These are phyloP conservation scores for Volucella inflata DNA, from an alignment of 2,888 invertebrate genomes.

Conservation along the genomic window DNA sequence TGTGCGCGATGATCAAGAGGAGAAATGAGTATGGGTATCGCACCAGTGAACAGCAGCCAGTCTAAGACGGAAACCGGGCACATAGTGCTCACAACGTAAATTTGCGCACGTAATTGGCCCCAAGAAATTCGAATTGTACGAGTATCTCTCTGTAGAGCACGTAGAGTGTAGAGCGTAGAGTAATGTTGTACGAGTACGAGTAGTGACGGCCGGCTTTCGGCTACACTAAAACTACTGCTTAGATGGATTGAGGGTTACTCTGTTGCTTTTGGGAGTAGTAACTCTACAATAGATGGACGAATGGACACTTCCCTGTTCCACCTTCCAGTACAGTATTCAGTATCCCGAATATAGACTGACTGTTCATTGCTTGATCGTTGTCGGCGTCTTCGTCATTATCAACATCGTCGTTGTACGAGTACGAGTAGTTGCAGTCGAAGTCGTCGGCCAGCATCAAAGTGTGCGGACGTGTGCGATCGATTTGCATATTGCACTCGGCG, in stretches of 20 bases:
- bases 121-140: constrained; percentile 76
- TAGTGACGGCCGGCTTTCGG: constrained; percentile 32
- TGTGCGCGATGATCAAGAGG: constrained; percentile 13
- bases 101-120: constrained; percentile 76
- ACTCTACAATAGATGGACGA: constrained; percentile 20
- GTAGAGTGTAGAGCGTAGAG: constrained; percentile 51
- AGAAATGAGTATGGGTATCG: constrained; percentile 10
- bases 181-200: constrained; percentile 28
- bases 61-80: constrained; percentile 34
- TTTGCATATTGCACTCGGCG: constrained; percentile 74
- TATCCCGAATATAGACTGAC: constrained; percentile 40
- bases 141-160: constrained; percentile 44
- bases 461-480: constrained; percentile 75
- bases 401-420: constrained; percentile 60
- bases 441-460: constrained; percentile 71
- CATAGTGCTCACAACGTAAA: constrained; percentile 72
- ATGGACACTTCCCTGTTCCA: constrained; percentile 30
- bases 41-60: constrained; percentile 36
- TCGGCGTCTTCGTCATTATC: too few species aligned
- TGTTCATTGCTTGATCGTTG: constrained; percentile 32
- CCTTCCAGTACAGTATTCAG: constrained; percentile 3
- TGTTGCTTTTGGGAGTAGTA: constrained; percentile 63
- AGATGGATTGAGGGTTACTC: constrained; percentile 64
- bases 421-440: constrained; percentile 48
- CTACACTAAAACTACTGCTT: constrained; percentile 3